These are phyloP conservation scores for Tetragonula clypearis DNA, from an alignment of 1,140 invertebrate genomes.

Conservation along the genomic window DNA sequence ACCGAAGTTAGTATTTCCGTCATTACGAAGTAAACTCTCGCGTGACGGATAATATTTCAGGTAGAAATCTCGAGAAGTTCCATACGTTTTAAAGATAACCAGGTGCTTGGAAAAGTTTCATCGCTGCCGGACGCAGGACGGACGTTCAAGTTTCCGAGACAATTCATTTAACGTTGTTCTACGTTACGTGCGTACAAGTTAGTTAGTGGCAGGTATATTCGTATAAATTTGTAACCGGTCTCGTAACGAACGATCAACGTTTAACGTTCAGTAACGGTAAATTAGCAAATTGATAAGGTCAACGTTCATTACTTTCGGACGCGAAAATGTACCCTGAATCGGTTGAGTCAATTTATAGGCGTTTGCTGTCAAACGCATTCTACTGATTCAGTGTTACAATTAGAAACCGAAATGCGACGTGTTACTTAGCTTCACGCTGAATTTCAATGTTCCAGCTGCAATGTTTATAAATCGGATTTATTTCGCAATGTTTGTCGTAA, in stretches of 20 bases:
- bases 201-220: neutral
- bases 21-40: constrained; percentile 4
- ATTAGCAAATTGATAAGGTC: constrained; percentile 26
- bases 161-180: neutral
- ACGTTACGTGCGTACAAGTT: neutral
- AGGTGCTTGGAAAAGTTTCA: constrained; percentile 14
- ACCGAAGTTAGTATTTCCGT: no score
- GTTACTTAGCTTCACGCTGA: neutral
- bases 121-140: neutral
- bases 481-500: neutral
- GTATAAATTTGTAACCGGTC: no score
- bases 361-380: constrained; percentile 63
- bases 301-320: constrained; percentile 30
- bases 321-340: constrained; percentile 31
- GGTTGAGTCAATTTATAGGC: constrained; percentile 58
- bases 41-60: constrained; percentile 11
- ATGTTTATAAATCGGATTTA: constrained; percentile 38
- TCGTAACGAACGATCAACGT: neutral
- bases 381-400: neutral
- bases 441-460: constrained; percentile 36
- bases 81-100: constrained; percentile 7
- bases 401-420: neutral
- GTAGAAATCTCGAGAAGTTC: constrained; percentile 7
- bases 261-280: neutral
- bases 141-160: neutral